Percentiles rank a stretch among this genome's conserved stretches.
phyloP scores from a whole-genome alignment of 1,140 invertebrate genomes.

The Melitaea cinxia region DNA sequence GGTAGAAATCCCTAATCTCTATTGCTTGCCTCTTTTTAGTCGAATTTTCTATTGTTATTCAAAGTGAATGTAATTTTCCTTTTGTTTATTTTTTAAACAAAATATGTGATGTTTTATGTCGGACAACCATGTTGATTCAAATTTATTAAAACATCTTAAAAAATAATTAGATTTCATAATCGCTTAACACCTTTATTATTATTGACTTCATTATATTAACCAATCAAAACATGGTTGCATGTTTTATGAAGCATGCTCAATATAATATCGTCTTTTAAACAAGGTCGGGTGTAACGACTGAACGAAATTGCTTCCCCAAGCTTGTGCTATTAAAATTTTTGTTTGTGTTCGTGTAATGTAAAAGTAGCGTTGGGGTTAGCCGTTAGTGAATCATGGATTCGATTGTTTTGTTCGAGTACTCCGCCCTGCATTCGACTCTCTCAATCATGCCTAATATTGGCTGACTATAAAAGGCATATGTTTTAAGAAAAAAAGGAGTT shows the following conservation, averaged over 20 bases:
- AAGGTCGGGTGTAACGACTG: slow-evolving; percentile 33
- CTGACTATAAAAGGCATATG: slow-evolving; percentile 19
- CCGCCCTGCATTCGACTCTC: not conserved
- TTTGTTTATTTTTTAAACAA: too few species aligned
- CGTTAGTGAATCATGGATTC: slow-evolving; percentile 59
- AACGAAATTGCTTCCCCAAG: slow-evolving; percentile 33
- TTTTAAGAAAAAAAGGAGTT: not conserved
- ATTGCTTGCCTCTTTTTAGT: slow-evolving; percentile 43
- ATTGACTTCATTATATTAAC: slow-evolving; percentile 14
- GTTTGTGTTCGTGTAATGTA: slow-evolving; percentile 33
- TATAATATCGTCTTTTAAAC: slow-evolving; percentile 24
- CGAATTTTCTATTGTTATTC: slow-evolving; percentile 44
- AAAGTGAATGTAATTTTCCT: not conserved
- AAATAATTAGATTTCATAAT: not conserved
- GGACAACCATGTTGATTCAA: too few species aligned
- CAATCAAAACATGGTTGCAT: slow-evolving; percentile 17
- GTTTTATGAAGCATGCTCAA: slow-evolving; percentile 10
- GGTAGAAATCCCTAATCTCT: slow-evolving; percentile 47
- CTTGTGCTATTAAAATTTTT: slow-evolving; percentile 35
- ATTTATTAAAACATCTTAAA: too few species aligned
- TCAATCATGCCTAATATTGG: not conserved
- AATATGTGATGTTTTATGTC: too few species aligned
- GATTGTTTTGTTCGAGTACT: slow-evolving; percentile 48
- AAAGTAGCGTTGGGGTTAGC: slow-evolving; percentile 36
- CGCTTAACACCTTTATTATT: not conserved